Base-by-base conservation (phyloP, 2,113 vertebrate species). In the Ondatra zibethicus region DNA sequence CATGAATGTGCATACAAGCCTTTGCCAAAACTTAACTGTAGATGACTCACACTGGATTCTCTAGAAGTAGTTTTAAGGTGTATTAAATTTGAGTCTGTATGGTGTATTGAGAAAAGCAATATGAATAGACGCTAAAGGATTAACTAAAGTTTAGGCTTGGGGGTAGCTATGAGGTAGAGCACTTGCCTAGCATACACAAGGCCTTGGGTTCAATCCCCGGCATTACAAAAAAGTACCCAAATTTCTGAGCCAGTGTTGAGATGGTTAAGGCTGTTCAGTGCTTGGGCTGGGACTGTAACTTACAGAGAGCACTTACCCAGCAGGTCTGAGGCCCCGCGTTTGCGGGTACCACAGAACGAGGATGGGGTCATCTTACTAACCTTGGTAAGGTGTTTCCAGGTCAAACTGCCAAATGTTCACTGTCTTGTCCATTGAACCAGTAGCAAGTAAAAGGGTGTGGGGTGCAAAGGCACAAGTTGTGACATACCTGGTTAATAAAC, bases 371-470 rank as follows among this genome's bases (percentile, higher is more conserved):
- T 33, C 39, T 84, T 93, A 98, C 98, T 97, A 95, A 99, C 99
- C 99, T 98, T 97, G 95, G 88, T n/a, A 93, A 92, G 92, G 73
- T n/a, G 97, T 95, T 93, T 98, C 98, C 21, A 92, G 92, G 90
- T 98, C 99, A 93, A 99, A 97, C 52, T 98, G 99, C 99, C 99
- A 99, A 94, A 99, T 97, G 11, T 98, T 99, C 88, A 99, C 99
- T 2, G 98, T 99, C 98, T 99, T 99, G 98, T 99, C 99, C 99
- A 99, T 99, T 66, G 99, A 99, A 90, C 99, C 99, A 13, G 99
- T 99, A 86, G 99, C 99, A 78, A 99, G 99, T 97, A 99, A 98
- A 42, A 98, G 98, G 91, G 97, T 93, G 93, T 7, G 91, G 39
- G 99, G 99, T 96, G 99, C 99, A 97, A 99, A 99, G 90, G 99